These are phyloP conservation scores for Beris morrisii DNA, from an alignment of 2,888 invertebrate species.

Conservation along the genomic window DNA sequence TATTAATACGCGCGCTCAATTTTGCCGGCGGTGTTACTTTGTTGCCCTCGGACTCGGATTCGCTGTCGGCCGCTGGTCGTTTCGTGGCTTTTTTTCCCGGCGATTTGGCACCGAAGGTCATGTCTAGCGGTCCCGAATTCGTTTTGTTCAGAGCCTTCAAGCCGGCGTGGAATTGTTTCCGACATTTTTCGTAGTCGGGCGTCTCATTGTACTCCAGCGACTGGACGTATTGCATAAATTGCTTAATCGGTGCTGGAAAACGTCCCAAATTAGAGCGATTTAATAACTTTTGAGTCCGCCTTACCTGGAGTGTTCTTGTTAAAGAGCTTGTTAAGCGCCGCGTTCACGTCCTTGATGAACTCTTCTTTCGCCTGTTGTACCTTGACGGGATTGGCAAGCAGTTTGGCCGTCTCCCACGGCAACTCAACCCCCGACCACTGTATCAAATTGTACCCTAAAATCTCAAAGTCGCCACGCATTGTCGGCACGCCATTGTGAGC, in stretches of 20 bases:
- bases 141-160: conserved; percentile 65
- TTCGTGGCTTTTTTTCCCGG: conserved; percentile 45
- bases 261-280: conserved; percentile 30
- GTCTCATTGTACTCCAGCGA: conserved; percentile 68
- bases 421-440: conserved; percentile 84
- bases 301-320: conserved; percentile 56
- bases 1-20: too few species aligned
- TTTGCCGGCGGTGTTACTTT: not conserved
- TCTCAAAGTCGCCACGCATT: conserved; percentile 91
- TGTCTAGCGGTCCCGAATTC: conserved; percentile 61
- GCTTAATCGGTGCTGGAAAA: conserved; percentile 62
- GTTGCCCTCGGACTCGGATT: conserved; percentile 1
- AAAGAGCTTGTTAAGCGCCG: conserved; percentile 47
- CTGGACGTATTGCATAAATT: conserved; percentile 70
- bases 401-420: conserved; percentile 76
- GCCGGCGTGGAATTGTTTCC: conserved; percentile 66
- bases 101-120: conserved; percentile 28
- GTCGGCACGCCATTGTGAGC: conserved; percentile 90
- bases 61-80: conserved; percentile 41
- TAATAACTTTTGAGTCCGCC: conserved; percentile 30
- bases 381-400: conserved; percentile 61
- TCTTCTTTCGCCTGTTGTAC: conserved; percentile 72
- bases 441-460: conserved; percentile 89
- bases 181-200: conserved; percentile 75
- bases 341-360: conserved; percentile 61